Evolutionary conservation across 2,113 vertebrate species (phyloP).

Genomic region (Stigmatopora nigra): DNA sequence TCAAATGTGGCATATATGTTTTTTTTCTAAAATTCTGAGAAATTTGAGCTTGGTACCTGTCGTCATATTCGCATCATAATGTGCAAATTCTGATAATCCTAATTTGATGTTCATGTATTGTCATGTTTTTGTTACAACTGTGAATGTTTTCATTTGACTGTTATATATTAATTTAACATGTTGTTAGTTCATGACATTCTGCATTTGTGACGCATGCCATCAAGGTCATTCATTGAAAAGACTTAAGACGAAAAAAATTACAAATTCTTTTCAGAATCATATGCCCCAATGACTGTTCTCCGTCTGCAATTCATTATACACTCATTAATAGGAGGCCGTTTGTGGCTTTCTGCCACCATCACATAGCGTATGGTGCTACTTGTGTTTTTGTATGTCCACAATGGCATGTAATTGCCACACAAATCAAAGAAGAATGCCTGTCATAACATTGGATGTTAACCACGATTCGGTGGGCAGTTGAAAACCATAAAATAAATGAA

Average conservation of each 20-base stretch:
- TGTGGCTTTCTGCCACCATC: slow-evolving; percentile 26
- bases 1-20: no score
- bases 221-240: neutral
- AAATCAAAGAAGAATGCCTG: slow-evolving; percentile 42
- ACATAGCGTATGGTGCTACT: slow-evolving; percentile 42
- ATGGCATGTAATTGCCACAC: slow-evolving; percentile 45
- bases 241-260: slow-evolving; percentile 2
- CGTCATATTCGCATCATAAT: no score
- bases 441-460: slow-evolving; percentile 28
- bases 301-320: slow-evolving; percentile 54
- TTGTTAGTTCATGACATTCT: neutral
- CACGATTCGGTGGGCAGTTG: slow-evolving; percentile 13
- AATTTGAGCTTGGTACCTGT: no score
- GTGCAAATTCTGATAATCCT: neutral
- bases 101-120: no score
- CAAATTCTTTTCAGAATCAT: slow-evolving; percentile 27
- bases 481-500: slow-evolving; percentile 7
- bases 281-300: slow-evolving; percentile 29
- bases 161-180: neutral
- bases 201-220: neutral
- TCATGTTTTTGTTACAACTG: neutral
- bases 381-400: slow-evolving; percentile 40
- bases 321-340: slow-evolving; percentile 38
- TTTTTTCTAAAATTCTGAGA: no score
- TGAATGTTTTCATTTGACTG: neutral